A percentile compares a stretch with the other conserved stretches of the same genome.
These are phyloP conservation scores for Eledona agricola DNA, from an alignment of 2,888 invertebrate genomes.

Conservation along the genomic window DNA sequence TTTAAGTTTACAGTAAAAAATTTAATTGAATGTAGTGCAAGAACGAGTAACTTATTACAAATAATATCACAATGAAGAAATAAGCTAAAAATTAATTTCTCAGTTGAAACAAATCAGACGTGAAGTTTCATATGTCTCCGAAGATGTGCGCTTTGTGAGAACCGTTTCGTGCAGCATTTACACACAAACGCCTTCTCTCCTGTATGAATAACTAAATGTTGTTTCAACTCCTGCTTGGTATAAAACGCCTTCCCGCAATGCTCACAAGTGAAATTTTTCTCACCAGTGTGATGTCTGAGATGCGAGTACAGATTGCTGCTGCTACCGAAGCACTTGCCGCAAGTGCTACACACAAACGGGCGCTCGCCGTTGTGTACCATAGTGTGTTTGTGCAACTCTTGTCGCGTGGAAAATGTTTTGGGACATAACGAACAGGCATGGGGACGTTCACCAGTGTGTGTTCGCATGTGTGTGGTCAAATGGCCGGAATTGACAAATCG, in stretches of 20 bases:
- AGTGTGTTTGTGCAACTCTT: slow-evolving; percentile 53
- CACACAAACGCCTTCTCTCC: slow-evolving; percentile 52
- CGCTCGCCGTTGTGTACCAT: slow-evolving; percentile 55
- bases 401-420: slow-evolving; percentile 53
- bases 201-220: slow-evolving; percentile 52
- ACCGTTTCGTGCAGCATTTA: slow-evolving; percentile 51
- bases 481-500: slow-evolving; percentile 54
- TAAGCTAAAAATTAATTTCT: too few relatives aligned
- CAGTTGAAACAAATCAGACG: slow-evolving; percentile 29
- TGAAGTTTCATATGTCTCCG: slow-evolving; percentile 51
- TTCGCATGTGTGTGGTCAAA: slow-evolving; percentile 54
- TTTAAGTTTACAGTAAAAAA: too few relatives aligned
- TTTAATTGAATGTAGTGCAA: too few relatives aligned
- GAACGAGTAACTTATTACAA: too few relatives aligned
- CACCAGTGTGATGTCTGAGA: slow-evolving; percentile 52
- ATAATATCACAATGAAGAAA: too few relatives aligned
- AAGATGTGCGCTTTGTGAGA: slow-evolving; percentile 52
- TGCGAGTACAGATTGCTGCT: slow-evolving; percentile 54
- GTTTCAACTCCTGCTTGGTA: slow-evolving; percentile 53
- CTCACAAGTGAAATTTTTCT: slow-evolving; percentile 54
- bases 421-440: slow-evolving; percentile 50
- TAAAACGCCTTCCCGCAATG: slow-evolving; percentile 53
- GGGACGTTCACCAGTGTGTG: slow-evolving; percentile 50
- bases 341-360: slow-evolving; percentile 52
- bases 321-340: slow-evolving; percentile 52